Base-by-base conservation (phyloP, 2,113 vertebrate species). In the Corydoras maculifer region DNA sequence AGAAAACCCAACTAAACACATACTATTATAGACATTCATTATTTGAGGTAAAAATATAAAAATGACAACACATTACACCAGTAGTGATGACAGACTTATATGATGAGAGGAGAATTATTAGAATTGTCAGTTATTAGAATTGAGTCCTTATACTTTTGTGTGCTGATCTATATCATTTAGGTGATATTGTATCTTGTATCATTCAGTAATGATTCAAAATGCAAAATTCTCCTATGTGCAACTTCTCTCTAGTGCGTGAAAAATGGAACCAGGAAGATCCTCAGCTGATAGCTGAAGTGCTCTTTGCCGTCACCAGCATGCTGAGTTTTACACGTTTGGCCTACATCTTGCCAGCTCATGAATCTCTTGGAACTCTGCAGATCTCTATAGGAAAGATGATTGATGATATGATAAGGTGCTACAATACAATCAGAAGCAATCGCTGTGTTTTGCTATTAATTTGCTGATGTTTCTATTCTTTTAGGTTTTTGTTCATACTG, bases 381-480 rank as follows among this genome's bases (percentile, higher is more conserved):
- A 96, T 95, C 73, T 95, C 93, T 78, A 94, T 94, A 0, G 93
- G 93, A 53, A 94, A 91, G 83, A 95, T 96, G 93, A 94, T 95
- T 1, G 92, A 94, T 1, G 93, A 95, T 73, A 96, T 96, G 93
- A 93, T 94, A 78, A 84, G 93, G 93, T 94, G 73, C 1, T 68
- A 18, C 35, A 35, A 8, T 2, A 55, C 3, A 2, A 3, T 3
- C 43, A 30, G 8, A 13, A 9, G 30, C 1, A n/a, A 3, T 14
- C 13, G 8, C 29, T 29, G 13, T n/a, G 1, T 55, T 65, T 30
- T 8, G 64, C 49, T 53, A 53, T 30, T 12, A 14, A 3, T 6
- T 11, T 66, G 29, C 32, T 32, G 31, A 30, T 32, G 6, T 54
- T 32, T 66, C n/a, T 25, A 2, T 10, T 29, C 65, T 18, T 29